Conservation (phyloP, 2,888 invertebrate species). For the Parascotia fuliginaria region DNA sequence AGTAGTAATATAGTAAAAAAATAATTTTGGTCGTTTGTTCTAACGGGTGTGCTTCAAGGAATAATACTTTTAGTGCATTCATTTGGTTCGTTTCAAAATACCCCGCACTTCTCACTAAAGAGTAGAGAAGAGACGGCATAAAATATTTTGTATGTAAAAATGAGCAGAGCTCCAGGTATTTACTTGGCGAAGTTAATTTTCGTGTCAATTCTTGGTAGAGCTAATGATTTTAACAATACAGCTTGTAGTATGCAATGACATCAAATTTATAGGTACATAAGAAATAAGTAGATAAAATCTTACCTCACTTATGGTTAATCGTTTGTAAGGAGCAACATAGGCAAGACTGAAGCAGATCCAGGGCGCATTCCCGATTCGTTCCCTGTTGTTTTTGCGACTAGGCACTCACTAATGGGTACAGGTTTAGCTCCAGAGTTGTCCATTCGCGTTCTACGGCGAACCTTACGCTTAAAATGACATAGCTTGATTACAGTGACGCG, state of each 20-base stretch:
- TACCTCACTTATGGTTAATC: constrained; percentile 41
- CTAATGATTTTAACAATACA: too few relatives aligned
- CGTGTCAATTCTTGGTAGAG: too few relatives aligned
- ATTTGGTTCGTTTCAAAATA: too few relatives aligned
- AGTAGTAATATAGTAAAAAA: too few relatives aligned
- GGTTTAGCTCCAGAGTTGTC: constrained; percentile 67
- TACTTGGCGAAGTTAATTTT: too few relatives aligned
- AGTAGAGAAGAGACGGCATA: too few relatives aligned
- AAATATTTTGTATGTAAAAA: too few relatives aligned
- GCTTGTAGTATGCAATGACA: not conserved
- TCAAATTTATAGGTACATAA: not conserved
- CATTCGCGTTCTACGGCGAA: constrained; percentile 35
- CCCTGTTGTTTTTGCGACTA: constrained; percentile 84
- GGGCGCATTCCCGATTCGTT: constrained; percentile 85
- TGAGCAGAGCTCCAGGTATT: too few relatives aligned
- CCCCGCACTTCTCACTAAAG: too few relatives aligned
- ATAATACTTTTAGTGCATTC: too few relatives aligned
- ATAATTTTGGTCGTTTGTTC: too few relatives aligned
- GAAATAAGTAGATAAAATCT: constrained; percentile 7
- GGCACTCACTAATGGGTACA: constrained; percentile 79
- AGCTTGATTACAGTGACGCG: constrained; percentile 25
- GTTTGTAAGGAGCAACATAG: constrained; percentile 57
- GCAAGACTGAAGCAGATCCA: constrained; percentile 59
- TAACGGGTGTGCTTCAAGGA: too few relatives aligned
- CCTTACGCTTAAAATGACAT: constrained; percentile 41